phyloP scores from a whole-genome alignment of 2,113 vertebrate genomes.

The Stegastes partitus region DNA sequence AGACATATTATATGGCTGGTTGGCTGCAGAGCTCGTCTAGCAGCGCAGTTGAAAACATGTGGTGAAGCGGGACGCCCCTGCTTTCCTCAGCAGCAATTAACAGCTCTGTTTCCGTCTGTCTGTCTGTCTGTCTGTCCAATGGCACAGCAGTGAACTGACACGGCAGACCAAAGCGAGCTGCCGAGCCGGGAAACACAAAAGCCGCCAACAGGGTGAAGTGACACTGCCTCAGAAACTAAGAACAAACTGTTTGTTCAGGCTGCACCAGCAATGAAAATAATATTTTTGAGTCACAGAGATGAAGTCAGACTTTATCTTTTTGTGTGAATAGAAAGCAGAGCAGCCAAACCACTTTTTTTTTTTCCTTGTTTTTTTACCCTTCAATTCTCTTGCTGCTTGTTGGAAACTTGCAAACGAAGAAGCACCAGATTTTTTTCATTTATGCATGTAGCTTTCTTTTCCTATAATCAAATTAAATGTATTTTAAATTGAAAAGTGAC shows the following conservation, averaged over 20 bases:
- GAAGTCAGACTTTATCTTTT: constrained; percentile 14
- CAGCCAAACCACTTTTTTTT: neutral
- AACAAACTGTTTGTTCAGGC: constrained; percentile 17
- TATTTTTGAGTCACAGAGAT: neutral
- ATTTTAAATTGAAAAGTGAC: neutral
- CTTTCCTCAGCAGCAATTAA: no score
- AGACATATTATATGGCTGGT: constrained; percentile 4
- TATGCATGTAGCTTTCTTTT: neutral
- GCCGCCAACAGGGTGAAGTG: constrained; percentile 14
- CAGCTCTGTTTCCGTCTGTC: no score
- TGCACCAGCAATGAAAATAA: neutral
- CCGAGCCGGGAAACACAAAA: neutral
- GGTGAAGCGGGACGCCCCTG: constrained; percentile 22
- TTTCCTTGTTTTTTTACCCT: constrained; percentile 5
- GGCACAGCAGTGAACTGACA: no score
- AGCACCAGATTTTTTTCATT: neutral
- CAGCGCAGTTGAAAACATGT: constrained; percentile 47
- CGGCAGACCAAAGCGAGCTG: no score
- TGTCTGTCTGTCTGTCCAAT: neutral
- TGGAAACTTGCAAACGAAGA: constrained; percentile 15
- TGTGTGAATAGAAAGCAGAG: neutral
- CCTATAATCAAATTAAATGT: neutral
- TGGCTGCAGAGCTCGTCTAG: no score
- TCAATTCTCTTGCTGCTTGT: neutral
- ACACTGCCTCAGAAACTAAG: constrained; percentile 13